Conservation (phyloP, 2,797 vertebrate genomes). For the Pogoniulus pusillus region DNA sequence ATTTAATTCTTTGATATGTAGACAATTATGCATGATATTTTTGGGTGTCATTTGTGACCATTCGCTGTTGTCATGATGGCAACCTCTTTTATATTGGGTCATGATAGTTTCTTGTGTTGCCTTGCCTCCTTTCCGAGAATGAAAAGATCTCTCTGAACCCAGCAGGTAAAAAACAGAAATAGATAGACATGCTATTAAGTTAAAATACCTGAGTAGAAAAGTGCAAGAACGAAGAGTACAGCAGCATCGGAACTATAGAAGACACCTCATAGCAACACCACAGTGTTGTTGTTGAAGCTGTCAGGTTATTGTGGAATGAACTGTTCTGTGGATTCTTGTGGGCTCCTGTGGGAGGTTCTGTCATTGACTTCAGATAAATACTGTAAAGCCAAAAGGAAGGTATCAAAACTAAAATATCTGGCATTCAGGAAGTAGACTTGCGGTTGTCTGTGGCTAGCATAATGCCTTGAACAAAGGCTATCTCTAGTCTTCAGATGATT, state of each 20-base stretch:
- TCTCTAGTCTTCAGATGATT: not conserved
- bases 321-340: not conserved
- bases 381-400: not conserved
- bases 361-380: not conserved
- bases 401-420: not conserved
- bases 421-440: not conserved
- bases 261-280: not conserved
- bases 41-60: fast-evolving
- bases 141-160: not conserved
- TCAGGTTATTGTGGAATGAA: not conserved
- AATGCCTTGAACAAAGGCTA: not conserved
- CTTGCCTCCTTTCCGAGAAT: not conserved
- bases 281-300: not conserved
- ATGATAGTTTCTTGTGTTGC: not conserved
- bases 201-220: not conserved
- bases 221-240: not conserved
- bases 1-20: not conserved
- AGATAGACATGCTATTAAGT: not conserved
- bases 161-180: not conserved
- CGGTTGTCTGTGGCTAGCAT: not conserved
- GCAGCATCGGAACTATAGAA: not conserved
- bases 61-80: fast-evolving
- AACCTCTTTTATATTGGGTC: not conserved
- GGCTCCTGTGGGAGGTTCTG: not conserved
- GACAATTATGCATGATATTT: not conserved